Base-by-base conservation (phyloP, 2,888 invertebrate genomes). In the Junonia oenone region DNA sequence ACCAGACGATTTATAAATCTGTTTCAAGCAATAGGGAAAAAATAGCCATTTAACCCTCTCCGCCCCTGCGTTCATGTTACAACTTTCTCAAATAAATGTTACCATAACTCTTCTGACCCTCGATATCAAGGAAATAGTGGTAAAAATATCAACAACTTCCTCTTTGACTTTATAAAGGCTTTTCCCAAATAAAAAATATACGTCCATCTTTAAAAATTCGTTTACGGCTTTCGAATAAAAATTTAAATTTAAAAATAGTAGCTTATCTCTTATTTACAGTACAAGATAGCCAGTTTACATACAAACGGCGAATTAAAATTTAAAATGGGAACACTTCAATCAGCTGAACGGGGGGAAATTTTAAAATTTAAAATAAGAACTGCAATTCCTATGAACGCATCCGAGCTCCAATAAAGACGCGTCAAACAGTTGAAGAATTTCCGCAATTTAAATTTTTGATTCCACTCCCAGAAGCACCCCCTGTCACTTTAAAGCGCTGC, bases 381-480 rank as follows among this genome's bases (percentile, higher is more conserved):
- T 59, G 59, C 63, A 62, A 67, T 75, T 64, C 58, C 62, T 58
- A 56, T 43, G 43, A 26, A 62, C 61, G 62, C 64, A 61, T 72
- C 72, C 68, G 63, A 69, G 67, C 73, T 68, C 73, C 76, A 78
- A 81, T 81, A 81, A 78, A 81, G 72, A 64, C 69, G 68, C 70
- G 68, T 67, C 69, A 74, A 75, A 75, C 75, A 72, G 70, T 74
- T 76, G 74, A 80, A 78, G 78, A 79, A 78, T 81, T 76, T 78
- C 68, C 69, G 72, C 76, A 82, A 85, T 85, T 84, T 81, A 83
- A 78, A 85, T 85, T 78, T 85, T 85, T 83, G 83, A 83, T 83
- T 83, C 78, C 73, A 67, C 71, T 75, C 71, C 69, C 70, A 65
- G 60, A 59, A 59, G 58, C 72, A 63, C 68, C 67, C 64, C 68